Evolutionary conservation across 64 coral and sea anemone species (phyloP), one percentile per base, ranked within the genome.

Genomic region (Acropora yongei): DNA sequence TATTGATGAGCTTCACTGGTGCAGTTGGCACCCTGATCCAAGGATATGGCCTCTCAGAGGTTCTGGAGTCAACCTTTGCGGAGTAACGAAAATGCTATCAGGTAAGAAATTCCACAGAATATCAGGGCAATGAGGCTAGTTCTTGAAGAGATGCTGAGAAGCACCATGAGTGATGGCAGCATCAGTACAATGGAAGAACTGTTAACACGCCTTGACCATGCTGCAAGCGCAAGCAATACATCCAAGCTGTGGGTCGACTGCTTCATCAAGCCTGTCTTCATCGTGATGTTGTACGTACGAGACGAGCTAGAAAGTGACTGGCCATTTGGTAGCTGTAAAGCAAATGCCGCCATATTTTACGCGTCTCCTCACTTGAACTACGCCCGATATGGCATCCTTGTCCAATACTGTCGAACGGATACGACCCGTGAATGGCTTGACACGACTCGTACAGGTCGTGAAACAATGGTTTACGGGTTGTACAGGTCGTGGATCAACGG

Each of bases 101-200:
- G 93, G 93, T 46, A 95, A 95, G 58, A 95, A 95, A 76, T 95
- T 87, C 87, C 92, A 19, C 92, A 94, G 44, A 94, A 94, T 65
- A 48, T 94, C 16, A 94, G 92, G 41, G 92, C 78, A 68, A 61
- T 89, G 50, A 80, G 86, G 71, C 48, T 89, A 53, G 78, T 89
- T 6, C n/a, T 89, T n/a, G 78, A 94, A 83, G 92, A 94, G 50
- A 6, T 94, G 78, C 58, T 94, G 12, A 75, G 78, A 78, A 49
- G 76, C 76, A 78, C 17, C 76, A 78, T 78, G 45, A 53, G 30
- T 16, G 57, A 76, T 89, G 87, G 41, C 47, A 78, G 46, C 13
- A 78, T 94, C 69, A 77, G 61, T 44, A 89, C 41, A 11, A 89
- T 90, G 78, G 76, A 89, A 89, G 72, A 76, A 18, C 79, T 90